Evolutionary conservation across 2,113 vertebrate genomes (phyloP), one percentile per base, ranked within the genome.

Genomic region (Malurus alboscapulatus): DNA sequence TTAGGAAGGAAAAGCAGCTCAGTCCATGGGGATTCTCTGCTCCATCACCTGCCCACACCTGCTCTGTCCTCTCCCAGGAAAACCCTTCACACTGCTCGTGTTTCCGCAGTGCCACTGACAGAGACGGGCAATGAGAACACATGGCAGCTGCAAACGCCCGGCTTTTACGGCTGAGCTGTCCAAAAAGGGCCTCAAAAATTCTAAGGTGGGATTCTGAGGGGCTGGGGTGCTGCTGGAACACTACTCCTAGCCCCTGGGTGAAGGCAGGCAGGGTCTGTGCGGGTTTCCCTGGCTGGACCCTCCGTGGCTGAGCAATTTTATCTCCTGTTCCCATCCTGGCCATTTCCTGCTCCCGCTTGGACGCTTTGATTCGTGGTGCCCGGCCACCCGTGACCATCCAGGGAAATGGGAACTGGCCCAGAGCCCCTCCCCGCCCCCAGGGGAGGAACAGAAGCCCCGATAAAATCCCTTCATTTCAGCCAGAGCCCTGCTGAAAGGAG

Each of bases 331-430:
- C 92, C 88, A 7, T 32, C 81, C 78, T 6, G 4, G 14, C 94
- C 95, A 71, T 97, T 97, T 97, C 97, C 97, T 97, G 88, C 95
- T 94, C 94, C 94, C 29, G 75, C 92, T 71, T 82, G 9, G n/a
- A 71, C 90, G 48, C 89, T 94, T 95, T 97, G 97, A 96, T 97
- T 95, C 89, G 87, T 75, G 72, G 88, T 42, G 96, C 83, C 88
- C 80, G 88, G 79, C 96, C 96, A 97, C 91, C 97, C 96, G 24
- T 97, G 96, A 97, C 97, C 94, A 94, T 65, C 50, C 92, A 54
- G 96, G 98, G 97, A 98, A 98, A 97, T 96, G 83, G 97, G 88
- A 93, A 96, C 94, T 92, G 80, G 85, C 72, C 32, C 86, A 81
- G 38, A 38, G 38, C 38, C 38, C 38, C 38, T 38, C 38, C 38